A percentile compares a stretch with the other conserved stretches of the same genome.
Evolutionary conservation across 2,113 vertebrate genomes (phyloP).

Genomic region (Turdus rufiventris): DNA sequence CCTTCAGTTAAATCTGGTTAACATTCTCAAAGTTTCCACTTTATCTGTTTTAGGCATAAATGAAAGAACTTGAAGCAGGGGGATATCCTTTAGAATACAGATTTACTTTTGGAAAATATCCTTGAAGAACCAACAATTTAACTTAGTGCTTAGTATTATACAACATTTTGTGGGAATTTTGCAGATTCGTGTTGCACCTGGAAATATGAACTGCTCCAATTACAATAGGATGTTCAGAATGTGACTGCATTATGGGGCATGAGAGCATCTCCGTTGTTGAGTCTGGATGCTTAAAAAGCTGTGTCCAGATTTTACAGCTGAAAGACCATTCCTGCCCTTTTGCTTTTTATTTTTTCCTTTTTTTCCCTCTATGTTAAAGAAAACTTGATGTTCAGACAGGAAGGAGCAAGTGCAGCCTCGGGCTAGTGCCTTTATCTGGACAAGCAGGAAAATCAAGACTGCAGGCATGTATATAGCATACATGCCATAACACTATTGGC

Average conservation of each 20-base stretch:
- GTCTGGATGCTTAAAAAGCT: background rate
- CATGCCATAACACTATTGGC: background rate
- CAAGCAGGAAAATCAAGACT: background rate
- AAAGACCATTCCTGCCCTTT: background rate
- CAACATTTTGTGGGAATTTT: background rate
- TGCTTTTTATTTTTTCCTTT: fast-evolving
- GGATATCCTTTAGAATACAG: background rate
- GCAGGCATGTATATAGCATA: background rate
- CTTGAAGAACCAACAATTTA: background rate
- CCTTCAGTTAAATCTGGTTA: background rate
- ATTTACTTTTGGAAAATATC: background rate
- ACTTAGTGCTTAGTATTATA: background rate
- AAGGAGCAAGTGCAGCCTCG: background rate
- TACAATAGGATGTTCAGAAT: background rate
- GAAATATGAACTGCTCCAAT: background rate
- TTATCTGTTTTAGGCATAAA: background rate
- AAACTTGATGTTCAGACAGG: background rate
- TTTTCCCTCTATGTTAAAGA: background rate
- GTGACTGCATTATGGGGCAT: background rate
- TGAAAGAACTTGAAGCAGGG: background rate
- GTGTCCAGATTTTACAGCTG: background rate
- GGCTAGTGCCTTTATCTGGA: background rate
- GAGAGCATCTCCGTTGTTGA: background rate
- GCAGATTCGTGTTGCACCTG: background rate
- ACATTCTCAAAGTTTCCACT: background rate